Base-by-base conservation (phyloP, 2,797 vertebrate genomes). In the Urophycis tenuis region DNA sequence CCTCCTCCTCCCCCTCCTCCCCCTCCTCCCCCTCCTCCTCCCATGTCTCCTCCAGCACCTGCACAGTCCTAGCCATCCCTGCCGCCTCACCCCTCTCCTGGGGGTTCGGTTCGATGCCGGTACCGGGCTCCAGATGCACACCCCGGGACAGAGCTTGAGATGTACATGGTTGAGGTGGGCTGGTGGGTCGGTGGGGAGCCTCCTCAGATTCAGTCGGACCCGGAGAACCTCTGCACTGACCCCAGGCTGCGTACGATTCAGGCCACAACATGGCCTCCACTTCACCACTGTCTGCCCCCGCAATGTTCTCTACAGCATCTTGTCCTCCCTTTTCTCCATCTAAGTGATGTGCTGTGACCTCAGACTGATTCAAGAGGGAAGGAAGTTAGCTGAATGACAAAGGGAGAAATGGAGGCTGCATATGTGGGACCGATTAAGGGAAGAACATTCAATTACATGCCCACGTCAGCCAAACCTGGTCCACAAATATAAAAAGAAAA, bases 331-430 rank as follows among this genome's bases (percentile, higher is more conserved):
- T 72, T 0, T 77, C 30, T 49, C 14, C 74, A 33, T 31, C 35
- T 71, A 17, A 3, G 3, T 5, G 74, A 75, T 45, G 7, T 74
- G 73, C 77, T 17, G 29, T 39, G 0, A n/a, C 49, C 72, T 83
- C 81, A 77, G 22, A 29, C 83, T 85, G 73, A 78, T 33, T 77
- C 25, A 29, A 78, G 71, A 83, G 81, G 77, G 72, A 87, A 64
- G 75, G 25, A 36, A 14, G 32, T 70, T 76, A 32, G 34, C n/a
- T 22, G 7, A 31, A 74, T 7, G 41, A 11, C 8, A 5, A 49
- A 29, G 10, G n/a, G 60, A 11, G 7, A 25, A 67, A 67, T 29
- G 25, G 60, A 67, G 60, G 60, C 60, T 29, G n/a, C 60, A 11
- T 25, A 67, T 12, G n/a, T 11, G 25, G 29, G 60, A 67, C 60